phyloP scores from a whole-genome alignment of 1,140 invertebrate genomes.

The Thaumetopoea pityocampa region DNA sequence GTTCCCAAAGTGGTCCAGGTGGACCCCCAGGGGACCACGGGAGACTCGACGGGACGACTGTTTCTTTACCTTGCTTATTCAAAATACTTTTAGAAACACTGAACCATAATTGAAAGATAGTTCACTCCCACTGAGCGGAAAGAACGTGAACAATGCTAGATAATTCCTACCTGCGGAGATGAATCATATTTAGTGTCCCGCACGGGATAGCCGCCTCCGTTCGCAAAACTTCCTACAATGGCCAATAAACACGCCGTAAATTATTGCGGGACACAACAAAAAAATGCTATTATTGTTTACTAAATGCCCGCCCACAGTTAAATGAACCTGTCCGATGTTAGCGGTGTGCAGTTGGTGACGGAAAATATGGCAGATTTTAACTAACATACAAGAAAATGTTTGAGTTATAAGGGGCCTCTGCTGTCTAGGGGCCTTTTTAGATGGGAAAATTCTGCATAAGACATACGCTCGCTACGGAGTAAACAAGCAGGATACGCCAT shows the following conservation, averaged over 20 bases:
- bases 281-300: conserved; percentile 64
- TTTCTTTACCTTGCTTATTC: no score
- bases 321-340: conserved; percentile 54
- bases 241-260: conserved; percentile 71
- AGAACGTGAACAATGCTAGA: conserved; percentile 24
- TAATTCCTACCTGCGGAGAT: conserved; percentile 36
- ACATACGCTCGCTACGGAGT: no score
- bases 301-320: conserved; percentile 66
- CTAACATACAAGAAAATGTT: no score
- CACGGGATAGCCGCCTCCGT: conserved; percentile 28
- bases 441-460: no score
- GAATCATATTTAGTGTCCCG: conserved; percentile 50
- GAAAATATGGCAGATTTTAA: not conserved
- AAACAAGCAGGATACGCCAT: no score
- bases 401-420: no score
- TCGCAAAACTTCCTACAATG: conserved; percentile 48
- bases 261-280: conserved; percentile 60
- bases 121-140: conserved; percentile 43
- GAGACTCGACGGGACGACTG: no score
- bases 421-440: no score
- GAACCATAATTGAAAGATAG: conserved; percentile 14
- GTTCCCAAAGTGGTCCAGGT: no score
- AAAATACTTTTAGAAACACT: not conserved
- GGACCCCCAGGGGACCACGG: no score
- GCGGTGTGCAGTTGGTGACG: conserved; percentile 12